Evolutionary conservation across 2,888 invertebrate genomes (phyloP).

Genomic region (Drosophila mercatorum): DNA sequence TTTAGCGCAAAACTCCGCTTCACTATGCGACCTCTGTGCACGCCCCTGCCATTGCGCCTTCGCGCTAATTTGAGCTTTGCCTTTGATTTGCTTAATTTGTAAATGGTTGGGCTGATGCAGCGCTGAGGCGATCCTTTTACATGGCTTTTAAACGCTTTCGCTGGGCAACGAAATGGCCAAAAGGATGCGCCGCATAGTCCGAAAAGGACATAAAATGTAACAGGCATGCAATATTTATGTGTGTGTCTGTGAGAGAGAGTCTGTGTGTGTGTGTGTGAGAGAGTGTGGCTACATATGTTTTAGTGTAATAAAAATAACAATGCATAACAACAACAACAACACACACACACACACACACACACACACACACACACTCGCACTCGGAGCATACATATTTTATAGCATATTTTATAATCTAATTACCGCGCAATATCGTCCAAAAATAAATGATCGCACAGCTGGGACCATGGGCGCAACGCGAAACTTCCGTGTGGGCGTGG

Average conservation of each 20-base stretch:
- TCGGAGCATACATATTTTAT: slow-evolving; percentile 70
- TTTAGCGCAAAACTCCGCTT: slow-evolving; percentile 63
- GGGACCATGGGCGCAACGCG: slow-evolving; percentile 47
- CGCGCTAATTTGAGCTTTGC: slow-evolving; percentile 41
- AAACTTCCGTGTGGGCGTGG: slow-evolving; percentile 38
- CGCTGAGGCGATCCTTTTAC: slow-evolving; percentile 52
- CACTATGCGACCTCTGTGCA: slow-evolving; percentile 5
- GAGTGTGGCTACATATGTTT: slow-evolving; percentile 66
- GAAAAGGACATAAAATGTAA: slow-evolving; percentile 48
- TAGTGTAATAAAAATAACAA: slow-evolving; percentile 68
- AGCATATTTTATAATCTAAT: slow-evolving; percentile 82
- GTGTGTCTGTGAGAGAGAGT: not conserved
- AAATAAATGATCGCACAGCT: slow-evolving; percentile 75
- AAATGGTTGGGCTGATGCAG: slow-evolving; percentile 57
- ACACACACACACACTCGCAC: slow-evolving; percentile 11
- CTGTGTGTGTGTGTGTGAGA: slow-evolving; percentile 8
- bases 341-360: slow-evolving; percentile 9
- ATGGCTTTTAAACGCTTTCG: slow-evolving; percentile 74
- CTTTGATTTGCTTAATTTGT: slow-evolving; percentile 78
- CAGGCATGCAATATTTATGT: slow-evolving; percentile 50
- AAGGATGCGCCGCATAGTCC: slow-evolving; percentile 57
- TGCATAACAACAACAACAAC: slow-evolving; percentile 58
- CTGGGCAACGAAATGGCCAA: slow-evolving; percentile 70
- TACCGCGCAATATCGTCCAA: slow-evolving; percentile 70
- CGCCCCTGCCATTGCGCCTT: not conserved